Evolutionary conservation across 2,113 vertebrate species (phyloP).

Genomic region (Peromyscus leucopus): DNA sequence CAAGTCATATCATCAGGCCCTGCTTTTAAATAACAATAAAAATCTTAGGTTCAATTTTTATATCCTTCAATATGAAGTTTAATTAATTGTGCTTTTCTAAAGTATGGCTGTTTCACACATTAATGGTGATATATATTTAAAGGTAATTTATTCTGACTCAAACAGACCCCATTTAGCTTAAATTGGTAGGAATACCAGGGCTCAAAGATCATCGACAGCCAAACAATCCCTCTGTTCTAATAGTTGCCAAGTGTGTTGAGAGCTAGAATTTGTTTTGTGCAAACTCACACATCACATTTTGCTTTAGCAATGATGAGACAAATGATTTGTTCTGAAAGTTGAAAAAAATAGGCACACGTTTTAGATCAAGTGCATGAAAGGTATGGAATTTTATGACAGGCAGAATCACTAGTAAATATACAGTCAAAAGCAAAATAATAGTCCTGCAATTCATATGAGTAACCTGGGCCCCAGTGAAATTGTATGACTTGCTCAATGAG

Average conservation of each 20-base stretch:
- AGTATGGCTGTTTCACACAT: background rate
- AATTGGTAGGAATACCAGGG: background rate
- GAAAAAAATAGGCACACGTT: background rate
- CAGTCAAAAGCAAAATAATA: constrained; percentile 13
- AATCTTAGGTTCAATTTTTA: background rate
- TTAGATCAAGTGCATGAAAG: background rate
- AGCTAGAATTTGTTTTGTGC: background rate
- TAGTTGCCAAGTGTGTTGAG: background rate
- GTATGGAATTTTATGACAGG: background rate
- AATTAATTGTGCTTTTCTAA: background rate
- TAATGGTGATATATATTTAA: constrained; percentile 22
- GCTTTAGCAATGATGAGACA: background rate
- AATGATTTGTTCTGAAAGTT: background rate
- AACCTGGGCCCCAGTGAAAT: background rate
- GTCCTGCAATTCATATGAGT: background rate
- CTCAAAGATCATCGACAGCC: background rate
- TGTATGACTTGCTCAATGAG: background rate
- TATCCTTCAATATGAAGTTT: background rate
- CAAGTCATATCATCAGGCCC: background rate
- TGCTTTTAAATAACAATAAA: background rate
- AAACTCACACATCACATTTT: background rate
- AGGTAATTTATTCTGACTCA: background rate
- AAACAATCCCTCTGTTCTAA: background rate
- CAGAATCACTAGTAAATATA: background rate
- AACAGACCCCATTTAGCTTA: background rate